Conservation (phyloP, 2,888 invertebrate genomes). For the Apamea epomidion region DNA sequence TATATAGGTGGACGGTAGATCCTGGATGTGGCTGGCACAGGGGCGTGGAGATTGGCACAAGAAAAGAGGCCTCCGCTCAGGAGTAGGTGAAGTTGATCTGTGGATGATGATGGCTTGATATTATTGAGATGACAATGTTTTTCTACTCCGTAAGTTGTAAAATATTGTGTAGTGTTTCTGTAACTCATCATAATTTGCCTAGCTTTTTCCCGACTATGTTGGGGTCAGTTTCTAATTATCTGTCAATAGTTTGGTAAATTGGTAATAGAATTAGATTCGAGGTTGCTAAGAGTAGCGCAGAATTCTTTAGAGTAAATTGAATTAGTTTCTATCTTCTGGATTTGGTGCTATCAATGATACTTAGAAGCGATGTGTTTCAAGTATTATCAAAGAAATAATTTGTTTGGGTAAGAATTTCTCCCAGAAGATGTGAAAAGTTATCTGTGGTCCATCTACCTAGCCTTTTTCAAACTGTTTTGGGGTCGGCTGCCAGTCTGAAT, state of each 20-base stretch:
- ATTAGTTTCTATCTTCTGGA: background rate
- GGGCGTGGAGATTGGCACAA: background rate
- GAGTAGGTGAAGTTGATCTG: background rate
- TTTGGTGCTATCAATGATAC: background rate
- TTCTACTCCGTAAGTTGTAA: background rate
- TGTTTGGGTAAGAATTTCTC: background rate
- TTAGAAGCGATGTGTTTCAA: background rate
- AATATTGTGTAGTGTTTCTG: background rate
- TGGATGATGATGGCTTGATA: background rate
- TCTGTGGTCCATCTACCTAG: no score
- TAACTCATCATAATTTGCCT: background rate
- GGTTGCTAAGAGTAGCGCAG: background rate
- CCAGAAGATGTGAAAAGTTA: background rate
- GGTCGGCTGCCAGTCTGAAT: no score
- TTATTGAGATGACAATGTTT: background rate
- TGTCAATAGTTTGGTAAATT: background rate
- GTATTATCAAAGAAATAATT: background rate
- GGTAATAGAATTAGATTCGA: no score
- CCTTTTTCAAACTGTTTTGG: no score
- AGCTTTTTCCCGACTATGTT: background rate
- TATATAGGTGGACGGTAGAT: background rate
- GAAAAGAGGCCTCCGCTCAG: background rate
- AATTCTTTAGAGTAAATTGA: background rate
- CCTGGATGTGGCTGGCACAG: background rate
- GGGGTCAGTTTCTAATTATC: background rate